Base-by-base conservation (phyloP, 1,140 invertebrate species). In the Lutraria rhynchaena region DNA sequence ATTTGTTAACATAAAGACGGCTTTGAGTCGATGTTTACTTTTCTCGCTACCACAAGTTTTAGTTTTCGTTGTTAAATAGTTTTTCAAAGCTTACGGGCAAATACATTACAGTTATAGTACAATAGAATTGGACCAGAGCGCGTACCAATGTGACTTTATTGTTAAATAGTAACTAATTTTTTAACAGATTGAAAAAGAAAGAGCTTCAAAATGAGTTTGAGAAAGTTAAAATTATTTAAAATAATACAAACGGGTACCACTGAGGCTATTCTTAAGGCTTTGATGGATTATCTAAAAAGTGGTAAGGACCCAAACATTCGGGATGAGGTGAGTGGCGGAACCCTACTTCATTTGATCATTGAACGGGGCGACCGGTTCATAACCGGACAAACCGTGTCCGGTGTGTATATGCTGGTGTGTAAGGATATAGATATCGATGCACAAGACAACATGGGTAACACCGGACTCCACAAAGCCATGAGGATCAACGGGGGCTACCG, bases 341-440 rank as follows among this genome's bases (percentile, higher is more conserved):
- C 82, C n/a, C 60, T 90, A 1, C 81, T 90, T 35, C 89, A 90
- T 76, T 78, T 89, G 60, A 84, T 90, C 17, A 83, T 89, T 9
- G 71, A 86, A 31, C 77, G 87, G 55, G 84, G 86, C 0, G 82
- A 87, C 58, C 82, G 83, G 29, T 90, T 90, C 49, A 74, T 81
- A 24, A 84, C 84, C 35, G 88, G 88, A 11, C 86, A 89, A 33
- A 87, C 88, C 19, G 75, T 87, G 44, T 83, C 85, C 24, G 82
- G 87, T 4, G 83, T 90, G 29, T 90, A 90, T 70, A 87, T 86
- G 84, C 73, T 90, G 61, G 89, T 89, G 0, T 89, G 87, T 75
- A 86, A 86, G 61, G 86, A 88, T 55, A 83, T 90, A 11, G 87
- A 90, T 19, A 85, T 90, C 22, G 89, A 90, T 58, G 86, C 87